phyloP scores from a whole-genome alignment of 2,888 invertebrate species.

The Cylloceria caligata region DNA sequence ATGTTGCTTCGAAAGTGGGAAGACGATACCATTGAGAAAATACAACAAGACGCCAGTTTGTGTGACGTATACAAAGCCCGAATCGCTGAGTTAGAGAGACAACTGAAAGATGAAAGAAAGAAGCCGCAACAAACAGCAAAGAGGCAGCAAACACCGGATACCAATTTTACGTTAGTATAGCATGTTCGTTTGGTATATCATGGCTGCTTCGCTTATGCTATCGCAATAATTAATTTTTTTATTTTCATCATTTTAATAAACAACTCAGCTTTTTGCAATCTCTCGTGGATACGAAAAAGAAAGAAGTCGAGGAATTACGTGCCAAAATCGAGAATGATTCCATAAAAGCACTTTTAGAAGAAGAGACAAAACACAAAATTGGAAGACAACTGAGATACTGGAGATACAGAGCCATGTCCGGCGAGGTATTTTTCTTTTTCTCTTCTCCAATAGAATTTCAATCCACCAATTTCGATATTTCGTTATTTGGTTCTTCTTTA shows the following conservation, averaged over 20 bases:
- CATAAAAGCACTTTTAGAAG: conserved; percentile 73
- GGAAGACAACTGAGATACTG: conserved; percentile 73
- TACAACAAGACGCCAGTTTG: conserved; percentile 72
- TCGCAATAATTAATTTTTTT: conserved; percentile 2
- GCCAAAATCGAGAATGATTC: conserved; percentile 75
- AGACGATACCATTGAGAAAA: conserved; percentile 70
- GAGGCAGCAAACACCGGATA: conserved; percentile 39
- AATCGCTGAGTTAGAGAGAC: conserved; percentile 75
- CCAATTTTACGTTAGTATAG: conserved; percentile 58
- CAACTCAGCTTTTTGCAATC: conserved; percentile 76
- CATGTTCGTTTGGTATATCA: neutral
- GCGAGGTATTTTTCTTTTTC: conserved; percentile 70
- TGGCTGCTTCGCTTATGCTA: neutral
- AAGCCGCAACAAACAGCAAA: conserved; percentile 64
- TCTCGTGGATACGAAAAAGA: conserved; percentile 71
- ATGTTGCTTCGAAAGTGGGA: conserved; percentile 73
- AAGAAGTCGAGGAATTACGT: conserved; percentile 75
- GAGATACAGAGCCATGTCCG: conserved; percentile 72
- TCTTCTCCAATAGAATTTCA: conserved; percentile 6
- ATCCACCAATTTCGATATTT: neutral
- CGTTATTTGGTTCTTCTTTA: neutral
- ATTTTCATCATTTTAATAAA: conserved; percentile 21
- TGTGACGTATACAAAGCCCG: conserved; percentile 74
- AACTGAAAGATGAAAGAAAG: conserved; percentile 72
- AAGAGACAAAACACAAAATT: conserved; percentile 71